phyloP scores from a whole-genome alignment of 2,888 invertebrate genomes.

The Doris montereyensis region DNA sequence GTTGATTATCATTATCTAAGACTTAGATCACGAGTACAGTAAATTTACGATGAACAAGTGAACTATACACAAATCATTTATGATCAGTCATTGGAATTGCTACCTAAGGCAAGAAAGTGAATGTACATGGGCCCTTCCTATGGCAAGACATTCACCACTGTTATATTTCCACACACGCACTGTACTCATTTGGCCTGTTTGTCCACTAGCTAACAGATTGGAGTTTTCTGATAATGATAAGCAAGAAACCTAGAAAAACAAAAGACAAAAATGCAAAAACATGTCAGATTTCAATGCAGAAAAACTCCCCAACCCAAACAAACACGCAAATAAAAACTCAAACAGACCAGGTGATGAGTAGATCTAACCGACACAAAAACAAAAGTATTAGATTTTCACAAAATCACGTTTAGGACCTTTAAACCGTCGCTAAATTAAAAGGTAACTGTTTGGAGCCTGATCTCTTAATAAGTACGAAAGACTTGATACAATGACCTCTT shows the following conservation, averaged over 20 bases:
- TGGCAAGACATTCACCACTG: slow-evolving; percentile 67
- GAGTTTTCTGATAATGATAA: slow-evolving; percentile 63
- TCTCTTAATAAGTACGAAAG: no score
- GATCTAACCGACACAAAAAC: no score
- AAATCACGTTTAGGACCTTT: no score
- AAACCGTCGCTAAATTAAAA: no score
- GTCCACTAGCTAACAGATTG: slow-evolving; percentile 69
- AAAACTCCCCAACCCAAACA: neutral
- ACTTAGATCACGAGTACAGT: no score
- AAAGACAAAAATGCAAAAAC: neutral
- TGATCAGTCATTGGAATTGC: no score
- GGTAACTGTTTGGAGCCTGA: no score
- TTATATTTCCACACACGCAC: slow-evolving; percentile 70
- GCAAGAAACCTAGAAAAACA: slow-evolving; percentile 62
- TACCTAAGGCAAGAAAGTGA: slow-evolving; percentile 65
- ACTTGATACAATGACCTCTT: no score
- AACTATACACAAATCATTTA: no score
- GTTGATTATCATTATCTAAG: no score
- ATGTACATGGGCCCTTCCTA: slow-evolving; percentile 69
- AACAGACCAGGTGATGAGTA: neutral
- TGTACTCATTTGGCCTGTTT: slow-evolving; percentile 69
- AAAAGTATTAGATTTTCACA: no score
- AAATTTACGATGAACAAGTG: no score
- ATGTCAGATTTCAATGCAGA: neutral
- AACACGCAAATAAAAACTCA: neutral